phyloP scores from a whole-genome alignment of 2,113 vertebrate species.

The Vulpes ferrilata region DNA sequence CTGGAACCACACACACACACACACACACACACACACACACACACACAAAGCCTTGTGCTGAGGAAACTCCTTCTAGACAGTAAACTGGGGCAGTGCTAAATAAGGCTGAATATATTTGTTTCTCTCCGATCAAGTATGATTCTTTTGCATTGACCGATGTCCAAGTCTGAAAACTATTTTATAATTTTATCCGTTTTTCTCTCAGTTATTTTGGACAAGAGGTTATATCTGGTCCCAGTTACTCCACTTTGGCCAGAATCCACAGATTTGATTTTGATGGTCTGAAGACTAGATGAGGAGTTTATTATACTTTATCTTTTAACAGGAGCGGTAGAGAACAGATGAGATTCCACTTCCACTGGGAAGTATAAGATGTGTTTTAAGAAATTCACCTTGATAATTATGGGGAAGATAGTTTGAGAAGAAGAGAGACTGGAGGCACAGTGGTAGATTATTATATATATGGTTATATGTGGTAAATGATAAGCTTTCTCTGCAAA shows the following conservation, averaged over 20 bases:
- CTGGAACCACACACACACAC: neutral
- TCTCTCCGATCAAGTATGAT: neutral
- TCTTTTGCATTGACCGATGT: neutral
- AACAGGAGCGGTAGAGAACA: neutral
- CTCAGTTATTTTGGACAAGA: neutral
- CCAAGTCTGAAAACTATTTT: neutral
- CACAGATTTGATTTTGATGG: neutral
- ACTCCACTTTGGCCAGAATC: neutral
- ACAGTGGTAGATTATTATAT: neutral
- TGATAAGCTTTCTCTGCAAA: constrained; percentile 5
- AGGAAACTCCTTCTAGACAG: neutral
- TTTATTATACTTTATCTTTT: neutral
- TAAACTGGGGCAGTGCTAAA: neutral
- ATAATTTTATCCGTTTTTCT: neutral
- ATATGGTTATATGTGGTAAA: neutral
- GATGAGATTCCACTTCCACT: neutral
- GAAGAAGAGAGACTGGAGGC: neutral
- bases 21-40: fast-evolving
- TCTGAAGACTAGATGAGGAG: neutral
- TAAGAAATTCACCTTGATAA: constrained; percentile 32
- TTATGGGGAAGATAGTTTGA: neutral
- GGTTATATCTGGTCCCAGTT: neutral
- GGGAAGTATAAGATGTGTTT: neutral
- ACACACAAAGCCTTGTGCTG: fast-evolving
- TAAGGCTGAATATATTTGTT: neutral